Conservation (phyloP, 2,888 invertebrate species). For the Arge pagana region DNA sequence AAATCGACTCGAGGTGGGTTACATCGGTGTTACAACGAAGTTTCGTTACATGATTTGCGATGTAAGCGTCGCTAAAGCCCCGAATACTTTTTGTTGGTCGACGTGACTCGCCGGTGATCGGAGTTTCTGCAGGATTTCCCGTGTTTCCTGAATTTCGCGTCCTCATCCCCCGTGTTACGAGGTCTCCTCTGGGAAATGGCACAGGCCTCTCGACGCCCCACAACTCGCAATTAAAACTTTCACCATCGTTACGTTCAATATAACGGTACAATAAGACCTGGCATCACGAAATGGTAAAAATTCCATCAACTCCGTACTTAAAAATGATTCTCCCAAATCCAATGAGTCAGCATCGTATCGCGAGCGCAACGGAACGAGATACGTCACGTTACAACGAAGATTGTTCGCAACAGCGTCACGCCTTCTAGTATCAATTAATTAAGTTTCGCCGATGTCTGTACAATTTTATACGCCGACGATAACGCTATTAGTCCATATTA, state of each 20-base stretch:
- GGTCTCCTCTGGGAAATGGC: constrained; percentile 32
- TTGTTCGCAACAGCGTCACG: constrained; percentile 8
- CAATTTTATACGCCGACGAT: constrained; percentile 45
- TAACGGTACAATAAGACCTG: constrained; percentile 57
- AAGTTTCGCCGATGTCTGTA: constrained; percentile 17
- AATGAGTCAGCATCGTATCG: no score
- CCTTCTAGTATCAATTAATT: constrained; percentile 27
- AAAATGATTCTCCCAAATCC: no score
- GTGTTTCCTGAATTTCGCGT: constrained; percentile 17
- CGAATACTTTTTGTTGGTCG: no score
- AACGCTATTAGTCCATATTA: constrained; percentile 52
- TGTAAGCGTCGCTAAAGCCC: no score
- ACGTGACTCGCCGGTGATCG: no score
- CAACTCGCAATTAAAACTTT: constrained; percentile 58
- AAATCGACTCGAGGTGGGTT: no score
- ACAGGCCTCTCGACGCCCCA: constrained; percentile 51
- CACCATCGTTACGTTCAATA: constrained; percentile 51
- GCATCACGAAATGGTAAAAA: constrained; percentile 9
- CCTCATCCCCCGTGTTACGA: constrained; percentile 12
- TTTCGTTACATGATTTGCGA: no score
- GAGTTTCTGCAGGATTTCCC: no score
- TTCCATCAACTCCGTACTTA: constrained; percentile 7
- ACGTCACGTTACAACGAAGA: constrained; percentile 8
- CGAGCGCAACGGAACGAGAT: no score
- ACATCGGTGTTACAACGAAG: no score